Evolutionary conservation across 2,797 vertebrate species (phyloP).

Genomic region (Mallotus villosus): DNA sequence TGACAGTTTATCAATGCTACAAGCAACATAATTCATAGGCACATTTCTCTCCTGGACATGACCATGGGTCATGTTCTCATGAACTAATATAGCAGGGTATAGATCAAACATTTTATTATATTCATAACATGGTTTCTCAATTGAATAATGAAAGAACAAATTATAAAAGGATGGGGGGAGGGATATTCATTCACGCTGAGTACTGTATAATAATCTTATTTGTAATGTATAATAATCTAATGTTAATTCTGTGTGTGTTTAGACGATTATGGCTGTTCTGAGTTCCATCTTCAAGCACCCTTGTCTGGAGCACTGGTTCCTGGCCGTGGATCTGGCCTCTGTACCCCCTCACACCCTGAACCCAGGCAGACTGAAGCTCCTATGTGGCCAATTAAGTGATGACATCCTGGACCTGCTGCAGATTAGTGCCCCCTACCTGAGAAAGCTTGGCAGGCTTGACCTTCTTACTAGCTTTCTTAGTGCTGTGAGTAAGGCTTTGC

Average conservation of each 20-base stretch:
- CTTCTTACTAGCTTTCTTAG: conserved; percentile 74
- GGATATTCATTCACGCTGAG: background rate
- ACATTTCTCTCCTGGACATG: too few relatives aligned
- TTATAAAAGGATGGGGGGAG: too few relatives aligned
- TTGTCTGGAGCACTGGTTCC: conserved; percentile 87
- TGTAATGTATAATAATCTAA: background rate
- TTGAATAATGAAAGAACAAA: too few relatives aligned
- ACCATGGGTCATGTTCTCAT: too few relatives aligned
- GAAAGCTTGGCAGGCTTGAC: conserved; percentile 52
- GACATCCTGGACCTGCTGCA: conserved; percentile 77
- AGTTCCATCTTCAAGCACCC: conserved; percentile 83
- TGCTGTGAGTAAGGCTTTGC: conserved; percentile 70
- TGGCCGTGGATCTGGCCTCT: conserved; percentile 80
- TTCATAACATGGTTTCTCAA: background rate
- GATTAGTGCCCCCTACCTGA: conserved; percentile 61
- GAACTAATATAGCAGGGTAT: too few relatives aligned
- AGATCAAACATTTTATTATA: too few relatives aligned
- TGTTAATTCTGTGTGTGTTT: conserved; percentile 24
- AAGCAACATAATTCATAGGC: too few relatives aligned
- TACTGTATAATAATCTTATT: background rate
- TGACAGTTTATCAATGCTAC: too few relatives aligned
- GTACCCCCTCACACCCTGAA: conserved; percentile 82
- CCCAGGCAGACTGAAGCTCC: conserved; percentile 76
- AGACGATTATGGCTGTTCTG: conserved; percentile 74
- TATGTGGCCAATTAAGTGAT: conserved; percentile 76